Evolutionary conservation across 2,113 vertebrate genomes (phyloP), one percentile per base, ranked within the genome.

Genomic region (Pleuronectes platessa): DNA sequence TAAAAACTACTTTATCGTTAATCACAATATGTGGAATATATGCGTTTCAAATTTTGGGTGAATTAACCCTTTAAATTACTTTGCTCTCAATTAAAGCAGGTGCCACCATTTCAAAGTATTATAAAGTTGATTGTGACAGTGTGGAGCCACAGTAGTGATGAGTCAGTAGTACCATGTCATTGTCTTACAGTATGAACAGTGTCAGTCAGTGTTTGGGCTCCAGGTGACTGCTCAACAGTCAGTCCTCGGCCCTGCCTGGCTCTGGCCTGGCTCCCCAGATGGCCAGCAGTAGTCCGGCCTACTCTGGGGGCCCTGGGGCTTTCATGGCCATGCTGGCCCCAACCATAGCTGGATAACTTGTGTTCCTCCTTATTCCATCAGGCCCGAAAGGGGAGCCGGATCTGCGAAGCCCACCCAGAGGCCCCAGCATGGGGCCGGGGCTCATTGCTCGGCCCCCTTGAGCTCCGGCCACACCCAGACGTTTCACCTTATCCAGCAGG

Each of bases 241-340:
- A 24, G 71, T 21, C 71, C 65, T 70, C 1, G 4, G 27, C 47
- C 47, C 47, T 18, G 47, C 1, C n/a, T 21, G n/a, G 21, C 21
- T 85, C 96, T 88, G 95, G 71, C 90, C 84, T 84, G 74, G 93
- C 94, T 47, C 92, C 96, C 95, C 31, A 31, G 31, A 7, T 31
- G 31, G 31, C 31, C 31, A 31, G 6, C 63, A 96, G 91, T 69
- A 96, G 94, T 68, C 95, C 95, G 0, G 94, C 92, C 55, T 96
- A 93, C 60, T 88, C 94, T 86, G 96, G 94, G 14, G 97, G 94
- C 0, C 95, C 94, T 0, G 97, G 97, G 47, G 94, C 96, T 82
- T 97, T 98, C 97, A 99, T 99, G 83, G 96, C 97, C 97, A 99
- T 98, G 92, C 98, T 98, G 82, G 97, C 97, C n/a, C 97, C 97